Evolutionary conservation across 2,113 vertebrate genomes (phyloP).

Genomic region (Archocentrus centrarchus): DNA sequence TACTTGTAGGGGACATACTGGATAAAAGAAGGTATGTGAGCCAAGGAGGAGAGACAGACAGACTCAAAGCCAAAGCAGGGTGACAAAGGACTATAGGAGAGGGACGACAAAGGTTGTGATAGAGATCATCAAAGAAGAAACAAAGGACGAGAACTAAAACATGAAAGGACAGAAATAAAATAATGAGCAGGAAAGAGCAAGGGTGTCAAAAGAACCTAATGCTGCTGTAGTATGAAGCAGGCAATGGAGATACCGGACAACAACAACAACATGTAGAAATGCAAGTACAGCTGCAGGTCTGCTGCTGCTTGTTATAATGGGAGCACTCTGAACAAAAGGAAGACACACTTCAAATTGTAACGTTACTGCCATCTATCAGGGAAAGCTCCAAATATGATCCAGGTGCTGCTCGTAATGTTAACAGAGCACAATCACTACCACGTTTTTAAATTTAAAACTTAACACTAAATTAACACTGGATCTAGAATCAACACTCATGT

Average conservation of each 20-base stretch:
- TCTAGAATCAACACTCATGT: background rate
- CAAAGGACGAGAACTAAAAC: background rate
- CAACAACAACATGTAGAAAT: background rate
- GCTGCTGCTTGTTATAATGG: background rate
- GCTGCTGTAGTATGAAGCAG: background rate
- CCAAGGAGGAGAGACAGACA: background rate
- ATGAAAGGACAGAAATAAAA: background rate
- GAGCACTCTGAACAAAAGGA: background rate
- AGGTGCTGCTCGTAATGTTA: background rate
- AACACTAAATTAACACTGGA: background rate
- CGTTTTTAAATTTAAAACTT: background rate
- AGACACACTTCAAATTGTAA: background rate
- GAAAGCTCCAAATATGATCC: background rate
- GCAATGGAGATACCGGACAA: background rate
- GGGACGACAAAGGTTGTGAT: background rate
- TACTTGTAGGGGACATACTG: background rate
- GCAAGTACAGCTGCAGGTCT: background rate
- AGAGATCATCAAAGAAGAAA: background rate
- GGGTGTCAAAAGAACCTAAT: background rate
- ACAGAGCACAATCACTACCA: background rate
- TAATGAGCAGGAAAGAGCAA: background rate
- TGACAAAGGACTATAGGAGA: background rate
- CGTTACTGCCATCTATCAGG: background rate
- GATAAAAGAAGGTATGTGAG: constrained; percentile 36
- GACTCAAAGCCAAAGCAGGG: constrained; percentile 25